Conservation (phyloP, 2,888 invertebrate genomes). For the Orchestes rusci region DNA sequence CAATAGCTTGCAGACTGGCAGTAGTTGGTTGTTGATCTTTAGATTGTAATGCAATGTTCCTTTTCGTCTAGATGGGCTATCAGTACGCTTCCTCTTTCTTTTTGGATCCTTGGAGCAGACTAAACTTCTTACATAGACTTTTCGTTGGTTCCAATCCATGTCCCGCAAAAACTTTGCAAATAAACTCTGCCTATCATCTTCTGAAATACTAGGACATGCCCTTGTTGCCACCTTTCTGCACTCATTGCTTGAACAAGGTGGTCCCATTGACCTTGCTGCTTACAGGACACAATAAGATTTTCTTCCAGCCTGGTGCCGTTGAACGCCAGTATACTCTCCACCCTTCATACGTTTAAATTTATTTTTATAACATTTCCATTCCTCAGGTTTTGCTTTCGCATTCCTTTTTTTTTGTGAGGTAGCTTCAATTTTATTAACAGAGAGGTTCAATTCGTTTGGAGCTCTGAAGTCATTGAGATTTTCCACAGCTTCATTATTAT, state of each 20-base stretch:
- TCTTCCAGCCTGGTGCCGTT: conserved; percentile 7
- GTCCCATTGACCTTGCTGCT: conserved; percentile 10
- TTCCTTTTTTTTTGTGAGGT: conserved; percentile 1
- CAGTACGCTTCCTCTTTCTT: conserved; percentile 4
- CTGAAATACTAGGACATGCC: conserved; percentile 2
- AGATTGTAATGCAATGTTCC: conserved; percentile 12
- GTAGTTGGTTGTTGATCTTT: conserved; percentile 9
- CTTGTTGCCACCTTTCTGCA: conserved; percentile 9
- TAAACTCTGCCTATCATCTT: conserved; percentile 7
- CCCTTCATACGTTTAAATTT: conserved; percentile 17
- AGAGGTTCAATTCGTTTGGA: no score
- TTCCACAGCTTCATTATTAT: no score
- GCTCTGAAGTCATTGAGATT: no score
- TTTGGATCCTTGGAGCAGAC: conserved; percentile 7
- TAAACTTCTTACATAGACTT: conserved; percentile 13
- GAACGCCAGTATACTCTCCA: conserved; percentile 11
- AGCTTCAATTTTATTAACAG: no score
- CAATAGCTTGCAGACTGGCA: conserved; percentile 16
- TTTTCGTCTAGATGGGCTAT: conserved; percentile 10
- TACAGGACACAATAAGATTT: conserved; percentile 5
- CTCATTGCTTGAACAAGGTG: conserved; percentile 13
- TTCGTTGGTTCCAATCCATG: conserved; percentile 15
- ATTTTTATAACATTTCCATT: conserved; percentile 15
- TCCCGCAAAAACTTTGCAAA: conserved; percentile 15
- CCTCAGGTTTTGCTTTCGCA: conserved; percentile 12